Percentiles rank a stretch among this genome's conserved stretches.
Evolutionary conservation across 2,888 invertebrate species (phyloP).

Genomic region (Epistrophe eligans): DNA sequence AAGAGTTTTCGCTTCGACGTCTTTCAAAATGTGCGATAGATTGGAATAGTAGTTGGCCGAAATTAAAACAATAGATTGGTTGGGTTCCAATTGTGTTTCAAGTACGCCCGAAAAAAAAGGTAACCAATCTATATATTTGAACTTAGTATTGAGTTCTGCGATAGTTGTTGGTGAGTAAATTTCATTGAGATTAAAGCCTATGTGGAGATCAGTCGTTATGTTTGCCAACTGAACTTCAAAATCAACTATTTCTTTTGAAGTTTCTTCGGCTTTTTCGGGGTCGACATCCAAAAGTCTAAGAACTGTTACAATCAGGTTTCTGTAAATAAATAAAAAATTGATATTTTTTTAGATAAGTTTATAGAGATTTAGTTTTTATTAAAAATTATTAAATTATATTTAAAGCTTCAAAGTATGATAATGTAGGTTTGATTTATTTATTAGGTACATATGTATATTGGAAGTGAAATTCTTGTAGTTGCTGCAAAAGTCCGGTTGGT

Average conservation of each 20-base stretch:
- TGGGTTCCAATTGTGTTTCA: conserved; percentile 40
- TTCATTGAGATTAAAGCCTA: conserved; percentile 56
- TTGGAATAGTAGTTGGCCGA: conserved; percentile 57
- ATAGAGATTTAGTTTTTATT: no score
- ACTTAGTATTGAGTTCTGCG: conserved; percentile 45
- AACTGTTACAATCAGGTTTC: conserved; percentile 67
- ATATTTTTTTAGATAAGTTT: no score
- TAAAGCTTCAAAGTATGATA: no score
- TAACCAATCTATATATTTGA: conserved; percentile 70
- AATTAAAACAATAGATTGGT: conserved; percentile 62
- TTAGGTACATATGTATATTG: no score
- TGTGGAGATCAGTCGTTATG: conserved; percentile 61
- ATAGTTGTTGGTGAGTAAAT: conserved; percentile 66
- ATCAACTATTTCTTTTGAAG: conserved; percentile 75
- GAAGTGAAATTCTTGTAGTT: no score
- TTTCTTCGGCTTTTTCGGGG: conserved; percentile 58
- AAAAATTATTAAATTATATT: no score
- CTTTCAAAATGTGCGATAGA: conserved; percentile 51
- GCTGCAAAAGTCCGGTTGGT: no score
- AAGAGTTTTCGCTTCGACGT: conserved; percentile 52
- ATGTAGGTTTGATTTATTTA: no score
- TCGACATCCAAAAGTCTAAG: conserved; percentile 70
- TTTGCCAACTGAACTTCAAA: conserved; percentile 77
- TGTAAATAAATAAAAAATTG: conserved; percentile 18
- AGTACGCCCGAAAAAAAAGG: conserved; percentile 67